Evolutionary conservation across 2,888 invertebrate species (phyloP), one percentile per base, ranked within the genome.

Genomic region (Quadroppia sp.): DNA sequence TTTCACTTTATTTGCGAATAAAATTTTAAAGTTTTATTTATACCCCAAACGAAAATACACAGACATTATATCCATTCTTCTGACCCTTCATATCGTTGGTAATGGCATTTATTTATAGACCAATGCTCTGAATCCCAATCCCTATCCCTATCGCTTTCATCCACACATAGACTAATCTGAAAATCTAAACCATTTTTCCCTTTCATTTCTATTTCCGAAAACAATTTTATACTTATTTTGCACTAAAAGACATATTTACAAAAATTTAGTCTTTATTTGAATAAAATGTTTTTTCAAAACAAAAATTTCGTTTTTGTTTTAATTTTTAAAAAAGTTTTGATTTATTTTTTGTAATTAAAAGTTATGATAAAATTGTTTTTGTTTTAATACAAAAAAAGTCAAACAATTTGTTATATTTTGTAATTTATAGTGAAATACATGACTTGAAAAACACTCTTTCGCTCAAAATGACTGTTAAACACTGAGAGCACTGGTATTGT

Each of bases 1-100:
- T n/a, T n/a, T 48, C 48, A 48, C 7, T 48, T n/a, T 48, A 48
- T 48, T 48, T 48, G 20, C 48, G n/a, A 20, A 48, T 45, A 13
- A 45, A 45, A 48, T n/a, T 48, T 48, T 48, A 48, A 48, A 48
- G 20, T 48, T 48, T n/a, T 48, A 48, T 48, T 48, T 48, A n/a
- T 20, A 4, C 20, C 20, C 20, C 20, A 48, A 48, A 48, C 48
- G 48, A 48, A 48, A 48, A 48, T n/a, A 20, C 20, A 48, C 20
- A 48, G 20, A 48, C 20, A 48, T 20, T 48, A 48, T 48, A 48
- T 48, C 48, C 20, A 20, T 48, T 48, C 20, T 48, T 48, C 48
- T 48, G 48, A 48, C 48, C 48, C 48, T 48, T 48, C 48, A n/a
- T 20, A n/a, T 48, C n/a, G n/a, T 20, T 9, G 48, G 48, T 2